These are phyloP conservation scores for Lepus oiostolus DNA, from an alignment of 2,797 vertebrate genomes.

Conservation along the genomic window DNA sequence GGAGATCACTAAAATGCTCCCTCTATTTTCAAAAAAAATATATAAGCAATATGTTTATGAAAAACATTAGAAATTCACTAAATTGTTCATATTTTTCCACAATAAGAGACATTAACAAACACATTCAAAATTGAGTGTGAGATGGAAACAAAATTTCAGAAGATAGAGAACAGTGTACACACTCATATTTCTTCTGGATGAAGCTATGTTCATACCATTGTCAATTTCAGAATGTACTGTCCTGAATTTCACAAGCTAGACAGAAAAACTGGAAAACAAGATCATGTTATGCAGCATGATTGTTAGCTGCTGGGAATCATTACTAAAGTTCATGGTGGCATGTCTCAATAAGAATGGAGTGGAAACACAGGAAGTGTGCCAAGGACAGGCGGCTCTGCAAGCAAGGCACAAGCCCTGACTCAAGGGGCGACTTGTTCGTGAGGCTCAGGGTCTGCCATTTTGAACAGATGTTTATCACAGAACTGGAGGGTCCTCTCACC, in stretches of 20 bases:
- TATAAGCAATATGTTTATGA: neutral
- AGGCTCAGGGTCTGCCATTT: neutral
- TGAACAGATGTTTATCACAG: neutral
- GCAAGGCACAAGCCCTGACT: too few species aligned
- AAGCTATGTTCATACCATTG: neutral
- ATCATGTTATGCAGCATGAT: neutral
- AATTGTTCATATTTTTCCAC: neutral
- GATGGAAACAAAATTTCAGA: neutral
- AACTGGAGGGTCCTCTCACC: neutral
- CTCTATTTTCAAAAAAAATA: neutral
- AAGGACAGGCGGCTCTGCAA: neutral
- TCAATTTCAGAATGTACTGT: neutral
- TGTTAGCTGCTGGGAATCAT: neutral
- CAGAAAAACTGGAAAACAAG: neutral
- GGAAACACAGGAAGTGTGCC: neutral
- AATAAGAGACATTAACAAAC: neutral
- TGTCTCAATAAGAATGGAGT: neutral
- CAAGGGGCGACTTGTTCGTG: neutral
- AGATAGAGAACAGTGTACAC: neutral
- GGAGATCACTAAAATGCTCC: neutral
- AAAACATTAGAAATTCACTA: neutral
- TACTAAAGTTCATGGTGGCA: neutral
- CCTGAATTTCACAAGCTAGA: neutral
- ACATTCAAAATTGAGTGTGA: neutral
- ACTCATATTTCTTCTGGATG: neutral